Evolutionary conservation across 2,888 invertebrate genomes (phyloP).

Genomic region (Pachycephus smyrnensis): DNA sequence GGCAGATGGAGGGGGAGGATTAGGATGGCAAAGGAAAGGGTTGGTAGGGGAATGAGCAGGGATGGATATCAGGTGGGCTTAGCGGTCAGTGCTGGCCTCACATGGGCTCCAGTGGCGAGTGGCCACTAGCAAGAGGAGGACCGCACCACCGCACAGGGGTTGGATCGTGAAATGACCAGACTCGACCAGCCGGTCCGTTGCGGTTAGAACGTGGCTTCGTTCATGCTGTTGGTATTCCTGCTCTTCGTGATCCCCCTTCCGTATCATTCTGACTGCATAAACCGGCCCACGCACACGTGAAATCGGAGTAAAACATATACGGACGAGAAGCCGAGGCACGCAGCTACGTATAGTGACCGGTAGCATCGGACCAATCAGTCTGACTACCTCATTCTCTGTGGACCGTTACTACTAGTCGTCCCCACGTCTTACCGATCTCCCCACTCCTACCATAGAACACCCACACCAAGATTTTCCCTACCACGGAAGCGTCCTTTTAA

Average conservation of each 20-base stretch:
- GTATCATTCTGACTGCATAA: neutral
- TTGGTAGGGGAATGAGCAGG: conserved; percentile 33
- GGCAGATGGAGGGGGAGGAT: neutral
- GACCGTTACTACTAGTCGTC: neutral
- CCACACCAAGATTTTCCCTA: neutral
- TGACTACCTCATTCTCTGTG: neutral
- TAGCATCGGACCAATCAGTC: neutral
- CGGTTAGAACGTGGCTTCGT: conserved; percentile 32
- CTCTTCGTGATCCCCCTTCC: neutral
- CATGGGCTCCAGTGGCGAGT: conserved; percentile 58
- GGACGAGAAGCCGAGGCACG: neutral
- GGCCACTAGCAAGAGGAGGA: conserved; percentile 47
- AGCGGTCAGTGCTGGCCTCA: conserved; percentile 61
- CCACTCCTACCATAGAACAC: neutral
- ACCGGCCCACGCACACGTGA: neutral
- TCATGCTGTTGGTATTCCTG: conserved; percentile 20
- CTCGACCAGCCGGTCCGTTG: conserved; percentile 23
- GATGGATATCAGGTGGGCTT: conserved; percentile 63
- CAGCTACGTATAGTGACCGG: neutral
- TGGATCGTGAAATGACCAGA: conserved; percentile 22
- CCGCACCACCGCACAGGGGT: conserved; percentile 1
- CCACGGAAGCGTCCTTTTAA: neutral
- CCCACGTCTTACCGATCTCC: neutral
- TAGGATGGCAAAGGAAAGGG: conserved; percentile 53
- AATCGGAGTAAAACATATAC: neutral